These are phyloP conservation scores for Teleogryllus oceanicus DNA, from an alignment of 2,888 invertebrate species.

Conservation along the genomic window DNA sequence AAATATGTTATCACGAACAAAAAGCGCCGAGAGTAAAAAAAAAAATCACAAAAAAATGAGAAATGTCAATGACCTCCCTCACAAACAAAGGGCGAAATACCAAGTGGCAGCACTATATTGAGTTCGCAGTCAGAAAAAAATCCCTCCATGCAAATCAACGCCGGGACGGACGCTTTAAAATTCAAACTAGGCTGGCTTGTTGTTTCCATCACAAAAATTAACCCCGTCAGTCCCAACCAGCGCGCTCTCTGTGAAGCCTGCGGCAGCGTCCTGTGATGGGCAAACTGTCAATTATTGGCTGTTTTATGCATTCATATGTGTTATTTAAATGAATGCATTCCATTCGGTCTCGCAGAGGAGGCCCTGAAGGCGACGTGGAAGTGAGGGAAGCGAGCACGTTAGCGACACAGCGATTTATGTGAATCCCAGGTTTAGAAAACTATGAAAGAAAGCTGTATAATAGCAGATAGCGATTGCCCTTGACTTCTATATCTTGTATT, in stretches of 20 bases:
- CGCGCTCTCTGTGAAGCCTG: neutral
- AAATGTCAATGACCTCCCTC: no score
- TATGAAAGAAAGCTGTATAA: no score
- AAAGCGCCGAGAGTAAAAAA: no score
- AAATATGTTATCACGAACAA: no score
- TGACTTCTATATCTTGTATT: no score
- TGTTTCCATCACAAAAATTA: constrained; percentile 8
- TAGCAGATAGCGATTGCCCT: no score
- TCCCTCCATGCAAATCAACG: neutral
- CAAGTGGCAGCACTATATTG: no score
- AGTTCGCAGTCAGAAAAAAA: neutral
- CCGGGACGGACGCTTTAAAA: neutral
- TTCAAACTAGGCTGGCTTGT: neutral
- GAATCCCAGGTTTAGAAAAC: no score
- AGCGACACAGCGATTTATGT: no score
- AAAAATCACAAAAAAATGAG: no score
- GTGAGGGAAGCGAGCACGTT: neutral
- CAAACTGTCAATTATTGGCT: constrained; percentile 8
- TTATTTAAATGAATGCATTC: neutral
- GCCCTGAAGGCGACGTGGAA: neutral
- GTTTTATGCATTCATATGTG: constrained; percentile 18
- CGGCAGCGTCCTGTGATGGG: neutral
- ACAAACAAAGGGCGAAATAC: no score
- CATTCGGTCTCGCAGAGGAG: neutral
- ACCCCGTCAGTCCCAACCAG: neutral